Conservation (phyloP, 1,140 invertebrate species). For the Laupala kohalensis region DNA sequence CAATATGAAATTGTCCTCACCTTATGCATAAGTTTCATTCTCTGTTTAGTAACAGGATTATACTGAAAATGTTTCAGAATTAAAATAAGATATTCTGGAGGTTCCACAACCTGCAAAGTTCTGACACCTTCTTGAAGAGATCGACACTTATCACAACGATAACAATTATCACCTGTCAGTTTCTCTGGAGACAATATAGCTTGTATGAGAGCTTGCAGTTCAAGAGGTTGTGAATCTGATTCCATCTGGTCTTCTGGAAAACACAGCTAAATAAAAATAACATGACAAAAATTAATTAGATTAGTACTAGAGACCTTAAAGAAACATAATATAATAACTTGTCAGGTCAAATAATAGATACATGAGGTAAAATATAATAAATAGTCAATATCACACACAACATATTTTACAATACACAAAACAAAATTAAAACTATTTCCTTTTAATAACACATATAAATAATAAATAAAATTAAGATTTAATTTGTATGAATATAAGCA, state of each 20-base stretch:
- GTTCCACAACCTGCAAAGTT: slow-evolving; percentile 51
- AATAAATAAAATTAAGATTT: too few species aligned
- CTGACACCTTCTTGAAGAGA: slow-evolving; percentile 61
- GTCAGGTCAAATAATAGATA: too few species aligned
- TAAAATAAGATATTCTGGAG: slow-evolving; percentile 62
- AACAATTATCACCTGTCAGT: slow-evolving; percentile 66
- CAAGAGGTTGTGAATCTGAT: not conserved
- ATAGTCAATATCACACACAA: not conserved
- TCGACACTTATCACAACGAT: slow-evolving; percentile 62
- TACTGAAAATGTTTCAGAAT: slow-evolving; percentile 73
- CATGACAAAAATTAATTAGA: too few species aligned
- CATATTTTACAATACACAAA: not conserved
- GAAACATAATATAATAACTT: too few species aligned
- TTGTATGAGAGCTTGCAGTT: not conserved
- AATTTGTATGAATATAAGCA: too few species aligned
- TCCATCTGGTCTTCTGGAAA: not conserved
- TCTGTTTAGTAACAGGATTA: slow-evolving; percentile 49
- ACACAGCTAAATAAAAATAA: not conserved
- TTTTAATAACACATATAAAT: too few species aligned
- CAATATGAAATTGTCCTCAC: too few species aligned
- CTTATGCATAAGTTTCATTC: slow-evolving; percentile 60
- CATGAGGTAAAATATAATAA: not conserved
- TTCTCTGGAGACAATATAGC: slow-evolving; percentile 53
- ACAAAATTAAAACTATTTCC: not conserved
- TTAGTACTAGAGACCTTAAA: too few species aligned